phyloP scores from a whole-genome alignment of 2,888 invertebrate species.

The Chymomyza caudatula region DNA sequence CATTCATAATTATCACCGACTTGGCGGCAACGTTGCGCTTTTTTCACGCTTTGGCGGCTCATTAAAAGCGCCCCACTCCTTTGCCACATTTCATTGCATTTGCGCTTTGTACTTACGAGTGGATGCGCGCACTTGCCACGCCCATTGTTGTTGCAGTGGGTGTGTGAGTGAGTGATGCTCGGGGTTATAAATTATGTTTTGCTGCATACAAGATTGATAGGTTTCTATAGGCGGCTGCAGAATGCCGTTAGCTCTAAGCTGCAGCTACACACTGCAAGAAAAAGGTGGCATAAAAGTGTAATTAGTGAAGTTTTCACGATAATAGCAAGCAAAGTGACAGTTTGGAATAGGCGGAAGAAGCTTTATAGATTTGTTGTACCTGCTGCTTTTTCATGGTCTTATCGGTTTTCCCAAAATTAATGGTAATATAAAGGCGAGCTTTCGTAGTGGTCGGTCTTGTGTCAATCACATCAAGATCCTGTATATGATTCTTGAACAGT shows the following conservation, averaged over 20 bases:
- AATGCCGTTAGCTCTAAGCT: slow-evolving; percentile 42
- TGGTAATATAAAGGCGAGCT: too few relatives aligned
- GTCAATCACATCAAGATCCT: too few relatives aligned
- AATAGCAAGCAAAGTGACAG: too few relatives aligned
- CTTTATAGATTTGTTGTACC: too few relatives aligned
- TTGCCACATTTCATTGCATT: neutral
- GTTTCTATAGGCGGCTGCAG: slow-evolving; percentile 40
- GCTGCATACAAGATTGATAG: slow-evolving; percentile 59
- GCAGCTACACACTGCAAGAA: slow-evolving; percentile 3
- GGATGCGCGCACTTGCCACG: slow-evolving; percentile 30
- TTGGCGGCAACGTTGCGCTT: slow-evolving; percentile 57
- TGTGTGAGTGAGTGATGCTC: slow-evolving; percentile 13
- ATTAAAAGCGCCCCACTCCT: slow-evolving; percentile 47
- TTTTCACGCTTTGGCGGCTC: slow-evolving; percentile 69
- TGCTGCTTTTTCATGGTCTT: too few relatives aligned
- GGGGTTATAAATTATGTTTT: slow-evolving; percentile 68
- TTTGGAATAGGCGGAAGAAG: too few relatives aligned
- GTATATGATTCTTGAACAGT: too few relatives aligned
- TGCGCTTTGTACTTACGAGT: neutral
- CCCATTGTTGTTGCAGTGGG: slow-evolving; percentile 26
- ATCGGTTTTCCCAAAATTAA: too few relatives aligned
- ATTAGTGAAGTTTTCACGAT: too few relatives aligned
- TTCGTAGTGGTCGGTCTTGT: too few relatives aligned
- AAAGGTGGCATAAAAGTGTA: too few relatives aligned
- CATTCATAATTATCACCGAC: slow-evolving; percentile 64